Evolutionary conservation across 2,797 vertebrate genomes (phyloP).

Genomic region (Rousettus madagascariensis): DNA sequence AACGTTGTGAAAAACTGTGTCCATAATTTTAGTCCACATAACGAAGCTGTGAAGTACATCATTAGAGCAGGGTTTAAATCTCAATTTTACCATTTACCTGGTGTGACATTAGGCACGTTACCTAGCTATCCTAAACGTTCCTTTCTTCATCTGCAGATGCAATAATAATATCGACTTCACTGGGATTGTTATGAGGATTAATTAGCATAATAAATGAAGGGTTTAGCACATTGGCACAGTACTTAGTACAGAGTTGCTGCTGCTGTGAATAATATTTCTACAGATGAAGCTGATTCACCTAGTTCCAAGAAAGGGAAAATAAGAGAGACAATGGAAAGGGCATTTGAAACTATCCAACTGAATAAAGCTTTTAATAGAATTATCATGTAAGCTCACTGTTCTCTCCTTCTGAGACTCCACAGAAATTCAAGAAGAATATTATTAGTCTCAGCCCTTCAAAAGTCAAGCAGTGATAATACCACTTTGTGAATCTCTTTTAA

Average conservation of each 20-base stretch:
- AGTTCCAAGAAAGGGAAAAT: background rate
- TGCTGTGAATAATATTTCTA: background rate
- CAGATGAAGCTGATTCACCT: slow-evolving; percentile 2
- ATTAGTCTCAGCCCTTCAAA: slow-evolving; percentile 43
- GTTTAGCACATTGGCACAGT: background rate
- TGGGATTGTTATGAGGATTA: background rate
- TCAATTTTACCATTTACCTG: background rate
- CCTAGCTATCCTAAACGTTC: background rate
- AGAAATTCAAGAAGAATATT: slow-evolving; percentile 12
- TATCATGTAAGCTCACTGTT: background rate
- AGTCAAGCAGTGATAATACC: background rate
- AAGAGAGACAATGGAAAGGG: background rate
- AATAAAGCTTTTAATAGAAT: slow-evolving; percentile 34
- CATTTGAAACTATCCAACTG: slow-evolving; percentile 33
- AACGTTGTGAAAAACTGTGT: background rate
- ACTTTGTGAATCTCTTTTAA: slow-evolving; percentile 34
- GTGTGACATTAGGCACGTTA: background rate
- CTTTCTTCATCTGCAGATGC: background rate
- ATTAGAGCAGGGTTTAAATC: background rate
- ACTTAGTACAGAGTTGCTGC: background rate
- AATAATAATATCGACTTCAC: background rate
- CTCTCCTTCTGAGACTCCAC: background rate
- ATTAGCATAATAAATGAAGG: background rate
- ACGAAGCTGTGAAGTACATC: background rate
- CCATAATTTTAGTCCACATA: background rate